phyloP scores from a whole-genome alignment of 2,888 invertebrate genomes.

The Pyrochroa serraticornis region DNA sequence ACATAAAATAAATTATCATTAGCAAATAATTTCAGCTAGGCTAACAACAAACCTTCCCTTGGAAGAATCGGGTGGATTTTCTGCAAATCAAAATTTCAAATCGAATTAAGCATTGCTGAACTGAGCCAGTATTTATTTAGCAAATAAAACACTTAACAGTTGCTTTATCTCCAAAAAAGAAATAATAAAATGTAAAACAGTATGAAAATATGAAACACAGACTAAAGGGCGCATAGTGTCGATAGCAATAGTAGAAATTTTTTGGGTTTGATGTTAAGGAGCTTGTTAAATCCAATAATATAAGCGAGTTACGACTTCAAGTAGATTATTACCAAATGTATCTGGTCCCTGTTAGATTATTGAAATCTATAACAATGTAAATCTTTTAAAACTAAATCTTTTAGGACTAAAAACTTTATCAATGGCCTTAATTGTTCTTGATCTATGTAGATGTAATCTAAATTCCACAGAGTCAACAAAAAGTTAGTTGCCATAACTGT shows the following conservation, averaged over 20 bases:
- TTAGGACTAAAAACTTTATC: too few relatives aligned
- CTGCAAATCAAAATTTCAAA: slow-evolving; percentile 54
- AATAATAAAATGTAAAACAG: slow-evolving; percentile 3
- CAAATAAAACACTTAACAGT: not conserved
- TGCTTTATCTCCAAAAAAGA: not conserved
- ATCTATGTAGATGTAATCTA: too few relatives aligned
- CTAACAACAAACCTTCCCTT: slow-evolving; percentile 57
- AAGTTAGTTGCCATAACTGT: not conserved
- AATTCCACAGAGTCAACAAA: not conserved
- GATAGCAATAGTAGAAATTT: too few relatives aligned
- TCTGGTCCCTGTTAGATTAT: too few relatives aligned
- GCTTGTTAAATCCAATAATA: not conserved
- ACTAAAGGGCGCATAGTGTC: not conserved
- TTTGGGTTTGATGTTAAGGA: not conserved
- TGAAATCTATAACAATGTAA: too few relatives aligned
- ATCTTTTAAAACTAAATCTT: too few relatives aligned
- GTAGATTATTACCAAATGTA: too few relatives aligned
- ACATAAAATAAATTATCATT: slow-evolving; percentile 16
- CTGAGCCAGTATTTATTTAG: not conserved
- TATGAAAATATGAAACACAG: not conserved
- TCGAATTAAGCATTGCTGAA: slow-evolving; percentile 17
- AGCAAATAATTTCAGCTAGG: slow-evolving; percentile 24
- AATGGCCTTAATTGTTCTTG: too few relatives aligned
- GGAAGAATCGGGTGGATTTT: slow-evolving; percentile 57
- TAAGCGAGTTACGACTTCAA: too few relatives aligned